Conservation (phyloP, 2,888 invertebrate genomes). For the Hybos culiciformis region DNA sequence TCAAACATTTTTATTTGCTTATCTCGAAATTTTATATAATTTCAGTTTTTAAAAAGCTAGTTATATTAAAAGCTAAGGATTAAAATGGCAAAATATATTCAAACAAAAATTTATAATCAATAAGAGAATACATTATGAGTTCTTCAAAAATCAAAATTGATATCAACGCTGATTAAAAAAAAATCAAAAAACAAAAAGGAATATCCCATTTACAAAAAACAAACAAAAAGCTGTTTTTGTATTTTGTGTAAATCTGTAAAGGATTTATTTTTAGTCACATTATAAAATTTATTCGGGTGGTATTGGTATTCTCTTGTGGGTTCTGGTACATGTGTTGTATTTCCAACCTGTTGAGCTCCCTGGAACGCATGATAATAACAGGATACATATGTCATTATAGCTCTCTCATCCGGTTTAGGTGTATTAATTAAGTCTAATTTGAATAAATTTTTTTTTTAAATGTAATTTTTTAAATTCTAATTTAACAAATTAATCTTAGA, state of each 20-base stretch:
- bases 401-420: constrained; percentile 99
- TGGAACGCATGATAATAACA: constrained; percentile 99
- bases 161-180: too few species aligned
- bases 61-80: too few species aligned
- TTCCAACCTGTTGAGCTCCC: constrained; percentile 90
- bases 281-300: constrained; percentile 36
- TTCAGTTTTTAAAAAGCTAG: too few species aligned
- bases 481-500: too few species aligned
- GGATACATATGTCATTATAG: constrained; percentile 99
- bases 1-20: too few species aligned
- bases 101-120: too few species aligned
- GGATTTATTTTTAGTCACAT: constrained; percentile 31
- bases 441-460: neutral
- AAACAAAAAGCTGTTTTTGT: neutral
- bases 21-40: too few species aligned
- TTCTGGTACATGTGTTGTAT: constrained; percentile 37
- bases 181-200: neutral
- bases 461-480: too few species aligned
- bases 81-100: too few species aligned
- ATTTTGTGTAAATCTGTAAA: neutral
- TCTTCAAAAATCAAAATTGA: too few species aligned
- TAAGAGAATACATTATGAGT: too few species aligned
- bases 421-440: constrained; percentile 97
- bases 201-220: neutral
- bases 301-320: constrained; percentile 37